These are phyloP conservation scores for Amphiura filiformis DNA, from an alignment of 35 echinoderm and acorn worm species.

Conservation along the genomic window DNA sequence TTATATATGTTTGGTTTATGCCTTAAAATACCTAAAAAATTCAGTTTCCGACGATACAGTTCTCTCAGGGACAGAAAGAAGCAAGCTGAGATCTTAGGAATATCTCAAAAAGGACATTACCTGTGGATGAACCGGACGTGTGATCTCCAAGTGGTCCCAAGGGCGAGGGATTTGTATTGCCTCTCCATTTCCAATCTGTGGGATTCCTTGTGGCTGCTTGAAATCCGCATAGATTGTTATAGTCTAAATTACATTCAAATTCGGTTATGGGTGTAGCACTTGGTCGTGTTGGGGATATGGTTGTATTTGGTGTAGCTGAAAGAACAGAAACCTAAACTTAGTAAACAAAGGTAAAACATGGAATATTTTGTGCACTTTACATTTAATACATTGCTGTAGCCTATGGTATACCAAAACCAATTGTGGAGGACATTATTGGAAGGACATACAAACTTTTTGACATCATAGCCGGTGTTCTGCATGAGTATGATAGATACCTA, in stretches of 20 bases:
- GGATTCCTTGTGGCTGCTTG: not conserved
- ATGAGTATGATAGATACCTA: too few relatives aligned
- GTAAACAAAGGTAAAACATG: not conserved
- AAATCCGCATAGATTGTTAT: not conserved
- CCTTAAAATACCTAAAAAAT: too few relatives aligned
- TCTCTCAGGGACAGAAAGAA: too few relatives aligned
- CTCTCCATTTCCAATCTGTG: not conserved
- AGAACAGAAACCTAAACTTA: not conserved
- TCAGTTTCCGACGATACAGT: too few relatives aligned
- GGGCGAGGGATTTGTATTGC: not conserved
- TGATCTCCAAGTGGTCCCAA: not conserved
- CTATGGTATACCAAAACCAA: not conserved
- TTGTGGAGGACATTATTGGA: not conserved
- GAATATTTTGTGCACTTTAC: not conserved
- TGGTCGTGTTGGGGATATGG: not conserved
- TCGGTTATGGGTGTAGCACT: not conserved
- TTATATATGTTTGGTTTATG: too few relatives aligned
- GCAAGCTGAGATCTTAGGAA: too few relatives aligned
- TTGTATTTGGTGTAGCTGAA: not conserved
- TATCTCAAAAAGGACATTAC: too few relatives aligned
- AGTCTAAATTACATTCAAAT: not conserved
- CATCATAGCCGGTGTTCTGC: too few relatives aligned
- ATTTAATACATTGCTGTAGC: too few relatives aligned
- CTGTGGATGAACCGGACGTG: not conserved
- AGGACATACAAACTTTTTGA: not conserved